Evolutionary conservation across 2,888 invertebrate species (phyloP), one percentile per base, ranked within the genome.

Genomic region (Graphium colonna): DNA sequence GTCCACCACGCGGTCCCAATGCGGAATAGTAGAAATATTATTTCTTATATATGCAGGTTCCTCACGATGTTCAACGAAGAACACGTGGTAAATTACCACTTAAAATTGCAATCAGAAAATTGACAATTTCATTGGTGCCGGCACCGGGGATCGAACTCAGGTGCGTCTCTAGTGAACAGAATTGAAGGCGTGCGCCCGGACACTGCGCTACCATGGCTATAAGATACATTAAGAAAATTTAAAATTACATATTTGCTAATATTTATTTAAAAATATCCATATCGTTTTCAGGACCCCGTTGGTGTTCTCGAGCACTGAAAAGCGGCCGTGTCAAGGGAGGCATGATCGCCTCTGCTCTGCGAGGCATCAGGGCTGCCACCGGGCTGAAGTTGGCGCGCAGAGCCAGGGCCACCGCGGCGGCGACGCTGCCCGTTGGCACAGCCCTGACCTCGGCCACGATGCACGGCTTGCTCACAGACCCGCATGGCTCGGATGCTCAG

Each of bases 401-500:
- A 41, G 56, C 67, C 54, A 53, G 47, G 17, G 56, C 58, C 12
- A 61, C 63, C 31, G 66, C 53, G 0, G 60, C 52, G 10, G 60
- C 63, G 0, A 42, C 52, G 55, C 50, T 56, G 16, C 60, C 55
- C 33, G 28, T 56, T 42, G 61, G 63, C 28, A 38, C 26, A 26
- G 33, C 55, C 8, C 61, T 48, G 2, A 58, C 16, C 41, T 61
- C 50, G 10, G 0, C 0, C 0, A 0, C 10, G 68, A 21, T 60
- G 57, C 41, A 61, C 59, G 0, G 17, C 9, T 1, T 51, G 2
- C 54, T 64, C 0, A 60, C 65, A 5, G 28, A 56, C 0, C 41
- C 63, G 17, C 56, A 63, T 8, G 31, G 52, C 1, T 51, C 57
- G 1, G 59, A 63, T 12, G 56, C 80, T 0, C 75, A 75, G 75